Evolutionary conservation across 2,797 vertebrate genomes (phyloP).

Genomic region (Enteromius fasciolatus): DNA sequence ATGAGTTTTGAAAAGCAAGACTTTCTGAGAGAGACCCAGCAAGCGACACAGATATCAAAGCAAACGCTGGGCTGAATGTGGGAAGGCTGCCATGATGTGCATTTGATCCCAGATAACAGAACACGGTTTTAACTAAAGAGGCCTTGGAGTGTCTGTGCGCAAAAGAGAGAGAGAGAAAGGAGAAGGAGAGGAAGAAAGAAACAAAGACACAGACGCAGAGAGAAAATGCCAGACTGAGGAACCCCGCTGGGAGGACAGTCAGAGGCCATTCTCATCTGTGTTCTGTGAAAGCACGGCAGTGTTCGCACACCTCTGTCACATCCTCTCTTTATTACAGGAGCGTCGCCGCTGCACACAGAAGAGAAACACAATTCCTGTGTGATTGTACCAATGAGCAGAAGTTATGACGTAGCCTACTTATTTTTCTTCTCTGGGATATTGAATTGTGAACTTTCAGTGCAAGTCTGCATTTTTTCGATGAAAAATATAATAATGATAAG

Average conservation of each 20-base stretch:
- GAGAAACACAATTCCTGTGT: conserved; percentile 10
- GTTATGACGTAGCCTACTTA: background rate
- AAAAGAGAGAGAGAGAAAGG: conserved; percentile 52
- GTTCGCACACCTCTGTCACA: conserved; percentile 41
- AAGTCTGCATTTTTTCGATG: background rate
- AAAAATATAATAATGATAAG: background rate
- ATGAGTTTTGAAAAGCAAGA: conserved; percentile 44
- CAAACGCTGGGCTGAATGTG: conserved; percentile 63
- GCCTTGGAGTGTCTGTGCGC: conserved; percentile 36
- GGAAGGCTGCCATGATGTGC: conserved; percentile 65
- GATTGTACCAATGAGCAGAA: background rate
- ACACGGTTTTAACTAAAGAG: conserved; percentile 45
- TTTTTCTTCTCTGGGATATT: background rate
- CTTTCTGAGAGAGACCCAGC: conserved; percentile 34
- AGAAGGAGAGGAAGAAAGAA: background rate
- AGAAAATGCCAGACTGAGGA: conserved; percentile 39
- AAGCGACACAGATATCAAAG: conserved; percentile 76
- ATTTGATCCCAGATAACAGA: conserved; percentile 70
- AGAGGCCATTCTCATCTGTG: conserved; percentile 44
- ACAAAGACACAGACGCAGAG: conserved; percentile 22
- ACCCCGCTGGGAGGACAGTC: conserved; percentile 42
- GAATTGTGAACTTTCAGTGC: background rate
- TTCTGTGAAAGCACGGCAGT: conserved; percentile 30
- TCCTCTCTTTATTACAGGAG: conserved; percentile 42
- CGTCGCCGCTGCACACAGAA: background rate